Percentiles rank a stretch among this genome's conserved stretches.
phyloP scores from a whole-genome alignment of 2,797 vertebrate species.

The Argya squamiceps region DNA sequence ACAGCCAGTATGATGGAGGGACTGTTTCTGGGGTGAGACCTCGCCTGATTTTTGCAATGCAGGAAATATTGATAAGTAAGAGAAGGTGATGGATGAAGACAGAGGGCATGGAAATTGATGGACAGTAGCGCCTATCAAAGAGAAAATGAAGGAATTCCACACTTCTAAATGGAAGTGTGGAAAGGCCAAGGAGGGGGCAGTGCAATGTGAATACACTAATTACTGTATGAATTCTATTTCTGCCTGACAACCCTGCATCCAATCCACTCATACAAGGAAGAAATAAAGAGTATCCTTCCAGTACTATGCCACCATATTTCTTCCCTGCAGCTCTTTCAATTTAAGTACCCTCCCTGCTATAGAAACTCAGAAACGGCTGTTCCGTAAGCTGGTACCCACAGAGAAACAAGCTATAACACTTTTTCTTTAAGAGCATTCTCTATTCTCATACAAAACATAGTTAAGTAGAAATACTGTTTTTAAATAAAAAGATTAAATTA shows the following conservation, averaged over 20 bases:
- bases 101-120: background rate
- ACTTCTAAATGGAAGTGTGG: background rate
- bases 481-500: background rate
- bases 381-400: background rate
- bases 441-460: background rate
- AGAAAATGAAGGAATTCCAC: background rate
- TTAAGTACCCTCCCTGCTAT: background rate
- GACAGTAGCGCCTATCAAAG: background rate
- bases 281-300: background rate
- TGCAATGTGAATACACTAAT: background rate
- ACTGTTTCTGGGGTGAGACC: background rate
- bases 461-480: background rate
- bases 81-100: background rate
- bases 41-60: background rate
- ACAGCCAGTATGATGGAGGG: background rate
- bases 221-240: background rate
- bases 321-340: background rate
- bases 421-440: background rate
- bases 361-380: background rate
- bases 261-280: background rate
- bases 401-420: background rate
- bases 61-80: background rate
- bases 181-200: background rate
- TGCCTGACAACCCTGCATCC: background rate
- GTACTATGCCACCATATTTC: accelerated